Evolutionary conservation across 2,113 vertebrate species (phyloP).

Genomic region (Dolichotis patagonum): DNA sequence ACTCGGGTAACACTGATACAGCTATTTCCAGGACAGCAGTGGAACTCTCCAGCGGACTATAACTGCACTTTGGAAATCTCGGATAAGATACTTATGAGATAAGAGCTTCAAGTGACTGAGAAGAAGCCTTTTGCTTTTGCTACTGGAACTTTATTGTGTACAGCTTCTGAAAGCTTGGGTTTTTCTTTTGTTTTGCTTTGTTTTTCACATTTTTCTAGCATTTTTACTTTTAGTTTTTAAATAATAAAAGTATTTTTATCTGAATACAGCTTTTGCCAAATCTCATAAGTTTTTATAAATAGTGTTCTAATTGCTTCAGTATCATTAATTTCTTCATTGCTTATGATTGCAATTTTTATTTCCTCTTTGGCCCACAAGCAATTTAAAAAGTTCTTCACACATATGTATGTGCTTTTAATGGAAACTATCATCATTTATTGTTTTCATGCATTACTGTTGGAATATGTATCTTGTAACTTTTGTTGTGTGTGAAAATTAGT

Average conservation of each 20-base stretch:
- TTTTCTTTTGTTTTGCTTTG: neutral
- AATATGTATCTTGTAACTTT: neutral
- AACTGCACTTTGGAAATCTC: too few relatives aligned
- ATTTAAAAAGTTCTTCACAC: conserved; percentile 10
- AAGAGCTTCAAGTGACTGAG: neutral
- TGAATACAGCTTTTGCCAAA: neutral
- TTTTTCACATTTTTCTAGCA: neutral
- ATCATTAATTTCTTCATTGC: conserved; percentile 47
- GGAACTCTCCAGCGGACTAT: neutral
- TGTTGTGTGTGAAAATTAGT: neutral
- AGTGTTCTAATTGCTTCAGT: conserved; percentile 19
- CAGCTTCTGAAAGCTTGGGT: neutral
- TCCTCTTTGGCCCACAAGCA: conserved; percentile 32
- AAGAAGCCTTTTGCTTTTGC: neutral
- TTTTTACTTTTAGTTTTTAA: neutral
- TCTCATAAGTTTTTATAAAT: conserved; percentile 21
- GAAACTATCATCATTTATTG: neutral
- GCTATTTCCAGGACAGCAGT: neutral
- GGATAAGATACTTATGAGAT: neutral
- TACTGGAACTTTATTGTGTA: neutral
- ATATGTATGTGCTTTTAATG: neutral
- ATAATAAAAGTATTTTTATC: neutral
- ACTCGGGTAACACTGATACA: neutral
- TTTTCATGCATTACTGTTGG: neutral
- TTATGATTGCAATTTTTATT: conserved; percentile 28